Percentiles rank a stretch among this genome's conserved stretches.
Conservation (phyloP, 2,797 vertebrate genomes). For the Esox lucius region DNA sequence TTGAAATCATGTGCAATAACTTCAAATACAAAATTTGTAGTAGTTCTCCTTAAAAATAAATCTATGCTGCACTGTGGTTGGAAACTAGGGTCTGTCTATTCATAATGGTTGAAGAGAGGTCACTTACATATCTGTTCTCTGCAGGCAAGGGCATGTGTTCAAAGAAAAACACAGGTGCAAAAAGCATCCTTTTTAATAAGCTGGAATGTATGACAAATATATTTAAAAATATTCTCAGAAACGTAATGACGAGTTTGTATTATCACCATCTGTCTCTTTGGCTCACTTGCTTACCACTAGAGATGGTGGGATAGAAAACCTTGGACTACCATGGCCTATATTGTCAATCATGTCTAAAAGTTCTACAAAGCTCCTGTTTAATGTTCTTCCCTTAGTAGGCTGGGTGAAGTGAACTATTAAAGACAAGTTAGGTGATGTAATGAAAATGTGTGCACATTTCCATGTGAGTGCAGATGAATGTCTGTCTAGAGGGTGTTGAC, state of each 20-base stretch:
- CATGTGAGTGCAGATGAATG: constrained; percentile 77
- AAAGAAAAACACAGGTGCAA: constrained; percentile 49
- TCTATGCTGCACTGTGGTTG: background rate
- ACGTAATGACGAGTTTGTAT: constrained; percentile 27
- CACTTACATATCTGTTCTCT: constrained; percentile 1
- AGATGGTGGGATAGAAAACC: constrained; percentile 13
- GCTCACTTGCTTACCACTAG: background rate
- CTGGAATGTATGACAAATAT: constrained; percentile 62
- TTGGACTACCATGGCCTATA: constrained; percentile 18
- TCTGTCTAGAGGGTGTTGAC: background rate
- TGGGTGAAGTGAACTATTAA: too few species aligned
- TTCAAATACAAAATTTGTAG: constrained; percentile 33
- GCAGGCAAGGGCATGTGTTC: constrained; percentile 32
- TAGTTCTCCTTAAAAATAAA: constrained; percentile 2
- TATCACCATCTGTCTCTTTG: constrained; percentile 14
- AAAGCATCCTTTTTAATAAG: constrained; percentile 37
- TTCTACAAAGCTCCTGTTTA: background rate
- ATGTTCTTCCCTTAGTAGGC: background rate
- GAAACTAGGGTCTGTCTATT: background rate
- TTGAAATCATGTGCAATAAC: constrained; percentile 79
- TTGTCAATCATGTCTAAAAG: constrained; percentile 10
- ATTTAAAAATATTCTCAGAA: constrained; percentile 63
- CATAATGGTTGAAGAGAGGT: background rate
- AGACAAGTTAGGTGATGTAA: background rate
- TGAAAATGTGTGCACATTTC: constrained; percentile 12